A percentile compares a stretch with the other conserved stretches of the same genome.
phyloP scores from a whole-genome alignment of 2,113 vertebrate species.

The Gambusia holbrooki region DNA sequence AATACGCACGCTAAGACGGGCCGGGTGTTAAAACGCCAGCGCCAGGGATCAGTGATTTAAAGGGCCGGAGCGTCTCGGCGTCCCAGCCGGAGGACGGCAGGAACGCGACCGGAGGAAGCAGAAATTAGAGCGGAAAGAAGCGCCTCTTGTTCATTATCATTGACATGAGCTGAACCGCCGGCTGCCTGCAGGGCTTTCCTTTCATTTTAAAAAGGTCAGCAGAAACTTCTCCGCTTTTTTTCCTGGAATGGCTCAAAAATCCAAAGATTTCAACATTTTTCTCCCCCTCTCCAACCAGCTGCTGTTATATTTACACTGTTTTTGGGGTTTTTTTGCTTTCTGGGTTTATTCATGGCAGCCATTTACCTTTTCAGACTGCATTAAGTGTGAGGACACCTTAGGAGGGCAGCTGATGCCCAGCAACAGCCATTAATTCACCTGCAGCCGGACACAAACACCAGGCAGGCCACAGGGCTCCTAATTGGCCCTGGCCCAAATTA shows the following conservation, averaged over 20 bases:
- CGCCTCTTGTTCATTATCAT: slow-evolving; percentile 22
- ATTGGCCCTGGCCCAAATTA: slow-evolving; percentile 59
- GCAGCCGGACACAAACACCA: slow-evolving; percentile 17
- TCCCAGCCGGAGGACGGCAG: slow-evolving; percentile 17
- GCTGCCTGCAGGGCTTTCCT: neutral
- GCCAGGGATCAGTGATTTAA: slow-evolving; percentile 16
- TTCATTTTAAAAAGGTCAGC: slow-evolving; percentile 11
- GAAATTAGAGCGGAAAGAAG: slow-evolving; percentile 25
- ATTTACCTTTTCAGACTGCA: slow-evolving; percentile 41
- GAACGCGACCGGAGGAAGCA: slow-evolving; percentile 15
- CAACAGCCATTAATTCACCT: slow-evolving; percentile 55
- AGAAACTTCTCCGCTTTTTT: neutral
- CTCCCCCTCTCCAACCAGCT: neutral
- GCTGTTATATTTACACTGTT: slow-evolving; percentile 34
- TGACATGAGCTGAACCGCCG: slow-evolving; percentile 8
- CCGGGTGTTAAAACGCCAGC: slow-evolving; percentile 1
- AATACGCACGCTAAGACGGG: slow-evolving; percentile 2
- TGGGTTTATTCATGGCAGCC: slow-evolving; percentile 11
- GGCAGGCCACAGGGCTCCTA: slow-evolving; percentile 49
- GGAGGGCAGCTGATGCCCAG: slow-evolving; percentile 37
- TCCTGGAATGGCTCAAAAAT: neutral
- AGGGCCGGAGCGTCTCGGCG: slow-evolving; percentile 1
- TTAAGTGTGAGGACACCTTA: slow-evolving; percentile 38
- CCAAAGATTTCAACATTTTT: neutral
- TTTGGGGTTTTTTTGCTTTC: neutral